Conservation (phyloP, 2,888 invertebrate genomes). For the Norana najaformis region DNA sequence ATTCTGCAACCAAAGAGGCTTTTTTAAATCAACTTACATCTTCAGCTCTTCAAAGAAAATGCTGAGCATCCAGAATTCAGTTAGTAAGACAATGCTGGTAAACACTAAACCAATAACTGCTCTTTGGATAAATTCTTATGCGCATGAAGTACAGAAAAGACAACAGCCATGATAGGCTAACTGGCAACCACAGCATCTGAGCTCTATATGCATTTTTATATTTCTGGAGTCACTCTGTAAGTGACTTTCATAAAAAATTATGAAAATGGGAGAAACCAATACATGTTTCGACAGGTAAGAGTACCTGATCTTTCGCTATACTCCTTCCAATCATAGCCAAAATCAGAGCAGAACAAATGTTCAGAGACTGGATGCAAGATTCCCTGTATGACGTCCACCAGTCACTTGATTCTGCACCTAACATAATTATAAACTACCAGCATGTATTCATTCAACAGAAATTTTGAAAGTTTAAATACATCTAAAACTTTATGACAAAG, state of each 20-base stretch:
- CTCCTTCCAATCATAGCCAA: conserved; percentile 82
- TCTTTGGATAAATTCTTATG: background rate
- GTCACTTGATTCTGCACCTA: background rate
- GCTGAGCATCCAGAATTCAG: background rate
- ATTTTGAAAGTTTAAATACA: too few species aligned
- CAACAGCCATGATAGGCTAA: background rate
- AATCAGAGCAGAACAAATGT: conserved; percentile 78
- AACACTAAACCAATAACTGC: background rate
- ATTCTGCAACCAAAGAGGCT: too few species aligned
- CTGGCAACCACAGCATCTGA: background rate
- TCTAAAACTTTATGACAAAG: too few species aligned
- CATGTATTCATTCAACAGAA: too few species aligned
- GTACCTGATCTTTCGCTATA: conserved; percentile 66
- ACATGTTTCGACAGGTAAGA: background rate
- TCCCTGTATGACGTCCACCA: conserved; percentile 84
- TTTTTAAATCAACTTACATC: too few species aligned
- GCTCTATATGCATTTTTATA: background rate
- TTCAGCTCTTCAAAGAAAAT: background rate
- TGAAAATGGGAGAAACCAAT: too few species aligned
- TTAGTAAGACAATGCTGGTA: background rate
- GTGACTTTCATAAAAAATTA: background rate
- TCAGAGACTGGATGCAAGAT: conserved; percentile 73
- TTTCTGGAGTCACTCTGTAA: background rate
- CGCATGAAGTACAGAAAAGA: background rate
- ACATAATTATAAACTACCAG: background rate